Conservation (phyloP, 2,113 vertebrate genomes). For the Leptobrachium ailaonicum region DNA sequence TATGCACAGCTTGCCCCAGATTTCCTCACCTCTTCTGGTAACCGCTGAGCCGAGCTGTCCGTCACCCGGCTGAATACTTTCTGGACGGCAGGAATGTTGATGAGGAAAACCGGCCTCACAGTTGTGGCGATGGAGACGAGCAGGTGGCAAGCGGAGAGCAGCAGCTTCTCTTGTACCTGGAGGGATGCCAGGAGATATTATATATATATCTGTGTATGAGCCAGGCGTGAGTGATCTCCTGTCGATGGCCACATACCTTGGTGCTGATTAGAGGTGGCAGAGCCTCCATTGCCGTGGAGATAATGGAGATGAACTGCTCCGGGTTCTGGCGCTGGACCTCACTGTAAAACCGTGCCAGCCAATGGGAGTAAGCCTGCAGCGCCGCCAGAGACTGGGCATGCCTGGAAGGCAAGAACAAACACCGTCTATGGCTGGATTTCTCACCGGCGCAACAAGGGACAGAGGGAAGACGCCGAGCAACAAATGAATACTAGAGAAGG, state of each 20-base stretch:
- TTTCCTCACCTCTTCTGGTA: constrained; percentile 81
- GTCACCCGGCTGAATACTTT: constrained; percentile 93
- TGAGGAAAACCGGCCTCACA: constrained; percentile 90
- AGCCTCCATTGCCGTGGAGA: constrained; percentile 89
- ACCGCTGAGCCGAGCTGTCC: constrained; percentile 79
- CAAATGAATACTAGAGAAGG: neutral
- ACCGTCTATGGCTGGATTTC: neutral
- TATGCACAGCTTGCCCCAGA: no score
- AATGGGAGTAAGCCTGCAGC: constrained; percentile 92
- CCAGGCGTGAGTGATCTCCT: fast-evolving
- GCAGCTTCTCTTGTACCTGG: constrained; percentile 94
- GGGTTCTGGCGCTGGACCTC: constrained; percentile 90
- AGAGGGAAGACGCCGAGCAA: neutral
- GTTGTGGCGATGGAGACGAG: constrained; percentile 92
- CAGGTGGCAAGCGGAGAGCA: constrained; percentile 89
- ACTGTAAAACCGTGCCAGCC: constrained; percentile 94
- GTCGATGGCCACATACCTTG: constrained; percentile 75
- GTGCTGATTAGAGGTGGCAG: constrained; percentile 88
- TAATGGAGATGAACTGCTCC: constrained; percentile 85
- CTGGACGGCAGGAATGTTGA: constrained; percentile 88
- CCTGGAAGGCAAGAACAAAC: neutral
- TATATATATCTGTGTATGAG: neutral
- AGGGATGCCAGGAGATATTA: neutral
- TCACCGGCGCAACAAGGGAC: neutral
- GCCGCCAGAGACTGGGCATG: constrained; percentile 95